Conservation (phyloP, 1,140 invertebrate species). For the Calliphora vicina region DNA sequence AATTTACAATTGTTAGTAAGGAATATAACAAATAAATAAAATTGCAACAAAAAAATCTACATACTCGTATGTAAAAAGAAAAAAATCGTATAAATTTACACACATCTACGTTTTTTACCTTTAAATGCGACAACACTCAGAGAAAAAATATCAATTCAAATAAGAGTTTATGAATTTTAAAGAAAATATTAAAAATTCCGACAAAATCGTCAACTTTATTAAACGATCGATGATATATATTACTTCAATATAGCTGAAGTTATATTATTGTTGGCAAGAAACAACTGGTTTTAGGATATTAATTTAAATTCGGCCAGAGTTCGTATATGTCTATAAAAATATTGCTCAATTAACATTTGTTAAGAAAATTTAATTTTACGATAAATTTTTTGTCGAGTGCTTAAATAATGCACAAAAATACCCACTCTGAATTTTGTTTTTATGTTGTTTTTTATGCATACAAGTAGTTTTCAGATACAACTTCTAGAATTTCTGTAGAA, state of each 20-base stretch:
- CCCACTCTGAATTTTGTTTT: background rate
- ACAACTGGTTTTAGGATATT: too few relatives aligned
- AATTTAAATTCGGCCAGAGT: too few relatives aligned
- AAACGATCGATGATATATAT: too few relatives aligned
- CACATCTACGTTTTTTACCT: background rate
- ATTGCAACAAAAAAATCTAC: background rate
- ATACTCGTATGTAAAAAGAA: background rate
- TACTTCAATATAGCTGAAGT: too few relatives aligned
- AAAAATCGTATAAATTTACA: background rate
- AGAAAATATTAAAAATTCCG: too few relatives aligned
- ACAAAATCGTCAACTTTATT: too few relatives aligned
- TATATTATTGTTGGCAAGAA: too few relatives aligned
- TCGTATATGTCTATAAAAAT: too few relatives aligned
- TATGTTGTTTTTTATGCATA: background rate
- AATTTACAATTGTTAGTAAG: background rate
- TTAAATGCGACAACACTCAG: background rate
- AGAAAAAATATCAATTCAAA: background rate
- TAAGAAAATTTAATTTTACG: too few relatives aligned
- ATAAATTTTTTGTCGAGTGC: background rate
- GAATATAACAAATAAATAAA: too few relatives aligned
- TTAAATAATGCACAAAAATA: background rate
- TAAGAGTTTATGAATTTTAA: too few relatives aligned
- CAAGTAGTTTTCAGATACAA: constrained; percentile 17
- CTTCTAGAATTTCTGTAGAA: background rate
- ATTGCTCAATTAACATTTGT: too few relatives aligned